Base-by-base conservation (phyloP, 2,888 invertebrate genomes). In the Phragmatobia fuliginosa region DNA sequence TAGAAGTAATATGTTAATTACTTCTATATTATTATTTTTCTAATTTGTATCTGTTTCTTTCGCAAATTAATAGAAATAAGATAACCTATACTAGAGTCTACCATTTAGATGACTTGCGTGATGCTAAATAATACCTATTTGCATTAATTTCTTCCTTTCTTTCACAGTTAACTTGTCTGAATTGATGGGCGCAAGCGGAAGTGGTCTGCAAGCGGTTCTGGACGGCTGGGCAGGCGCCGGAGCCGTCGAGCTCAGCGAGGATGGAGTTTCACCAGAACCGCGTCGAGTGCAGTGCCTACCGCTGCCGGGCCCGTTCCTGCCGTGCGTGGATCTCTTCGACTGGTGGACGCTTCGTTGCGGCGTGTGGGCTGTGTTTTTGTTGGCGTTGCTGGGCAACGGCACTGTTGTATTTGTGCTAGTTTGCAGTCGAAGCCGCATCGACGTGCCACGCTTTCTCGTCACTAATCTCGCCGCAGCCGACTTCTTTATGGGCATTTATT, bases 321-420 rank as follows among this genome's bases (percentile, higher is more conserved):
- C 99, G 7, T 99, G 99, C 91, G 97, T 98, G 87, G 99, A 99
- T 91, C 96, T 99, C 68, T 99, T 99, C 91, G 99, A 99, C 89
- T 99, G 99, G 99, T 99, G 99, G 99, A 98, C 99, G 7, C 94
- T 99, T 82, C 96, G 99, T 59, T 99, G 99, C 90, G 99, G 99
- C 31, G 99, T 99, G 66, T 99, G 99, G 99, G 97, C 99, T 25
- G 99, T 99, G 61, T 99, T 99, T 92, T 96, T 99, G 70, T 96
- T 99, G 83, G 99, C 99, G 58, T 97, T 99, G 95, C 96, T 99
- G 66, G 99, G 99, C 76, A 99, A 99, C 91, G 99, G 99, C 62
- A 98, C 98, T 0, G 99, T 99, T 16, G 98, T 99, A 21, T 98
- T 99, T 87, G 99, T 99, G 62, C 96, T 99, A 67, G 96, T 99